A percentile compares a stretch with the other conserved stretches of the same genome.
These are phyloP conservation scores for Amiota communis DNA, from an alignment of 2,888 invertebrate genomes.

Conservation along the genomic window DNA sequence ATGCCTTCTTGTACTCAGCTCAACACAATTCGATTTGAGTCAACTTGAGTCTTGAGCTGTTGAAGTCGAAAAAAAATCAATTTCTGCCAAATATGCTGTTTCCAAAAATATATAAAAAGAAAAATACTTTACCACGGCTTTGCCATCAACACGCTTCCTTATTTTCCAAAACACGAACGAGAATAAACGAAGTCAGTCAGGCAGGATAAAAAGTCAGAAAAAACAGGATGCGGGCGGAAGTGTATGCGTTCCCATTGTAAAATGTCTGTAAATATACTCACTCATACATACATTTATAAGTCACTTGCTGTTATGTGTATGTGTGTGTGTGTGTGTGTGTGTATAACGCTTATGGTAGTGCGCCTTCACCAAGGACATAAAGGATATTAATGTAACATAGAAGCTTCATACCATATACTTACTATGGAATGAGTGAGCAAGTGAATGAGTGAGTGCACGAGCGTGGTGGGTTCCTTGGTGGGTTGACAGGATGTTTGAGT, in stretches of 20 bases:
- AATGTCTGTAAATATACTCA: background rate
- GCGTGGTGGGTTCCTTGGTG: too few relatives aligned
- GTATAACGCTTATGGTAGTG: background rate
- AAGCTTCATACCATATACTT: too few relatives aligned
- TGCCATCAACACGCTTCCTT: slow-evolving; percentile 15
- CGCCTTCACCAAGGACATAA: slow-evolving; percentile 48
- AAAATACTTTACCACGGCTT: slow-evolving; percentile 11
- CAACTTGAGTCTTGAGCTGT: background rate
- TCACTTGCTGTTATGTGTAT: too few relatives aligned
- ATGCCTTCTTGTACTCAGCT: background rate
- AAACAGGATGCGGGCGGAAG: background rate
- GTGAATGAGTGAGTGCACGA: too few relatives aligned
- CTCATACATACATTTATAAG: too few relatives aligned
- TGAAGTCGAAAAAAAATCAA: slow-evolving; percentile 9
- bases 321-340: too few relatives aligned
- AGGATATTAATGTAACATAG: slow-evolving; percentile 46
- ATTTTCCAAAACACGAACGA: background rate
- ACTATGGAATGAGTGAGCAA: too few relatives aligned
- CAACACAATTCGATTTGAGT: background rate
- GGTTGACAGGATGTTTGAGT: too few relatives aligned
- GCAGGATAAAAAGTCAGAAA: too few relatives aligned
- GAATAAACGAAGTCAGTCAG: background rate
- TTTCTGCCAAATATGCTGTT: slow-evolving; percentile 9
- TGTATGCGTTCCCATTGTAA: slow-evolving; percentile 19
- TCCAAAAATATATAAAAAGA: background rate